Conservation (phyloP, 2,113 vertebrate species). For the Heptranchias perlo region DNA sequence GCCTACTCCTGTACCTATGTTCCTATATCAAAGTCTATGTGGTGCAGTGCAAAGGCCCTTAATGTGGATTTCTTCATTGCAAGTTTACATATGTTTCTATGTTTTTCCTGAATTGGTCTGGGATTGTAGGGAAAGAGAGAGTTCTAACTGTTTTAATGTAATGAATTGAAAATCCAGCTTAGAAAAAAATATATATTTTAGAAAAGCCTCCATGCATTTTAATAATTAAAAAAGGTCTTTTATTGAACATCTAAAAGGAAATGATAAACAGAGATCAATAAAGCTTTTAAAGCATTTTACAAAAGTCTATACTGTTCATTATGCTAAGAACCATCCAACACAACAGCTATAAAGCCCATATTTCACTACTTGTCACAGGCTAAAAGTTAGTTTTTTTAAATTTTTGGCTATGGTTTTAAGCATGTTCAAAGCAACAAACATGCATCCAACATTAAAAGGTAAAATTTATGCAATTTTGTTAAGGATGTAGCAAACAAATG, state of each 20-base stretch:
- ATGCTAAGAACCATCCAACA: background rate
- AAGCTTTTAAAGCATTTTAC: slow-evolving; percentile 12
- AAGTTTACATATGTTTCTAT: background rate
- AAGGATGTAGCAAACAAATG: background rate
- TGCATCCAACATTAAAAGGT: background rate
- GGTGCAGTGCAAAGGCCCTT: background rate
- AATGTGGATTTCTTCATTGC: background rate
- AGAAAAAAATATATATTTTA: background rate
- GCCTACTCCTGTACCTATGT: no score
- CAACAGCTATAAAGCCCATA: background rate
- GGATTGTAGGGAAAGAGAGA: background rate
- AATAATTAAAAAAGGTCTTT: background rate
- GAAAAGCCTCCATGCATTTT: background rate
- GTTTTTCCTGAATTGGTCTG: background rate
- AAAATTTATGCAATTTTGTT: no score
- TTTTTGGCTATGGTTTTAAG: background rate
- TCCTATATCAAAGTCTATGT: background rate
- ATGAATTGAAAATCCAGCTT: background rate
- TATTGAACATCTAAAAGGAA: background rate
- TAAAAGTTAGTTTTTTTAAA: background rate
- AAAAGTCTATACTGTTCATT: background rate
- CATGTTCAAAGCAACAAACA: background rate
- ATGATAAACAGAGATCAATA: background rate
- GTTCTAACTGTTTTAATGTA: background rate
- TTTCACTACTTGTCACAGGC: background rate